phyloP scores from a whole-genome alignment of 64 coral and sea anemone species.

The Montipora sp. region DNA sequence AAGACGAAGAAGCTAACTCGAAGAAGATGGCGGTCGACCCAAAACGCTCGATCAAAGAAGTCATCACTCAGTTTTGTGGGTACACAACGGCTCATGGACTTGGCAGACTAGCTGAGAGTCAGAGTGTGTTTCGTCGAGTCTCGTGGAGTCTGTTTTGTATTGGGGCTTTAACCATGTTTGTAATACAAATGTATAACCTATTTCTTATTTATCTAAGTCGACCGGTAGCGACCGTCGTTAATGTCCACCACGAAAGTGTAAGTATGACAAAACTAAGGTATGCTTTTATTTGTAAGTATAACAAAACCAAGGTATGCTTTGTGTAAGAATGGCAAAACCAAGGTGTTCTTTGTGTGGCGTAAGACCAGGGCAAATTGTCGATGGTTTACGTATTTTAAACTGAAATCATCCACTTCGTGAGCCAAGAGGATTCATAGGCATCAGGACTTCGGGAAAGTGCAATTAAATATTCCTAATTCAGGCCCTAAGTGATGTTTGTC shows the following conservation, averaged over 20 bases:
- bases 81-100: constrained; percentile 76
- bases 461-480: no score
- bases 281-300: no score
- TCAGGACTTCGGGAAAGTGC: no score
- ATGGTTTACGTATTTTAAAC: no score
- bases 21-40: neutral
- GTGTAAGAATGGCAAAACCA: no score
- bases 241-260: constrained; percentile 69
- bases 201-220: constrained; percentile 25
- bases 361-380: no score
- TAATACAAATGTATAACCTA: constrained; percentile 41
- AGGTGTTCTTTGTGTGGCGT: no score
- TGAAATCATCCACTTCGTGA: no score
- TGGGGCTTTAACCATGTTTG: constrained; percentile 38
- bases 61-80: constrained; percentile 46
- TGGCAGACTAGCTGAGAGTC: constrained; percentile 53
- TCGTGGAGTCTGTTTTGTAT: constrained; percentile 58
- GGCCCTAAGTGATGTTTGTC: no score
- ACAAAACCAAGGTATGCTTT: no score
- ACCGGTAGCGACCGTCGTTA: constrained; percentile 51
- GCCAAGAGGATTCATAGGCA: no score
- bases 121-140: neutral
- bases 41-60: neutral
- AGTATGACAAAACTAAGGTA: constrained; percentile 3
- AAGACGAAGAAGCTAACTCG: neutral